A percentile compares a stretch with the other conserved stretches of the same genome.
phyloP scores from a whole-genome alignment of 2,888 invertebrate species.

The Zygothrica quintamaculata region DNA sequence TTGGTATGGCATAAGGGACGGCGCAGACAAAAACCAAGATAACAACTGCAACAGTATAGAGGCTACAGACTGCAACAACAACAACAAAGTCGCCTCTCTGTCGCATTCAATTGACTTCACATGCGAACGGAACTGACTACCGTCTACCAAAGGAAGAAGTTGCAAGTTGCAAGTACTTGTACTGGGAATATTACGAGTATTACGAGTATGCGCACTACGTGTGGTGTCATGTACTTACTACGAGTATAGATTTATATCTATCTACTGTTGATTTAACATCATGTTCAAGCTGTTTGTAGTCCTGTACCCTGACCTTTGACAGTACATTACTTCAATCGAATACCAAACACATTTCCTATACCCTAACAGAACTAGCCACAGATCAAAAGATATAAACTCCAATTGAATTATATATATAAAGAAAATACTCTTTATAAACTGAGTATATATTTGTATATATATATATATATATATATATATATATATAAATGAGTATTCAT shows the following conservation, averaged over 20 bases:
- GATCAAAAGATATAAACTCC: too few species aligned
- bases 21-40: slow-evolving; percentile 37
- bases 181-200: not conserved
- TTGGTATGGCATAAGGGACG: slow-evolving; percentile 8
- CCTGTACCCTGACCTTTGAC: slow-evolving; percentile 44
- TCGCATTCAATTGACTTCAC: slow-evolving; percentile 62
- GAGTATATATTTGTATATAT: too few species aligned
- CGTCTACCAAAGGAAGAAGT: slow-evolving; percentile 12
- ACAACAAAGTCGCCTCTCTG: slow-evolving; percentile 34
- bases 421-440: too few species aligned
- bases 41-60: slow-evolving; percentile 16
- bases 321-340: not conserved
- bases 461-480: too few species aligned
- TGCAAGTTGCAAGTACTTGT: not conserved
- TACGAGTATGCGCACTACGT: slow-evolving; percentile 3
- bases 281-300: slow-evolving; percentile 51
- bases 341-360: too few species aligned
- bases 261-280: slow-evolving; percentile 66
- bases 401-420: too few species aligned
- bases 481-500: too few species aligned
- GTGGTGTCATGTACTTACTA: slow-evolving; percentile 42
- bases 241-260: slow-evolving; percentile 39
- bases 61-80: slow-evolving; percentile 2
- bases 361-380: too few species aligned
- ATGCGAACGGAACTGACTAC: slow-evolving; percentile 33